phyloP scores from a whole-genome alignment of 2,888 invertebrate genomes.

The Ormyrus nitidulus region DNA sequence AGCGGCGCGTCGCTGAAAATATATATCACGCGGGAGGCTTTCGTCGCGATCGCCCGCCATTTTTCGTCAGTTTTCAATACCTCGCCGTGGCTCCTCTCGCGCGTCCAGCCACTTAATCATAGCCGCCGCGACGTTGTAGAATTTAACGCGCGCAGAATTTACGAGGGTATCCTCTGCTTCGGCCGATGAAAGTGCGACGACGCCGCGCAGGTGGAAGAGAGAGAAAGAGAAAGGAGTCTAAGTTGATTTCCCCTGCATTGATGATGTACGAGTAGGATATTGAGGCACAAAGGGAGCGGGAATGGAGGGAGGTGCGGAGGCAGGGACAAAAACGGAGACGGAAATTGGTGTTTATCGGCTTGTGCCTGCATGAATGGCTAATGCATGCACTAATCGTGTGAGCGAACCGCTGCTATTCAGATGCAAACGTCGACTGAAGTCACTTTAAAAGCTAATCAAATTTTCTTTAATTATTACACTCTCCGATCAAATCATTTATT shows the following conservation, averaged over 20 bases:
- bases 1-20: not conserved
- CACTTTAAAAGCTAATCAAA: too few relatives aligned
- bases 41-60: not conserved
- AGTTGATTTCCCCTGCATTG: conserved; percentile 40
- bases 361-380: not conserved
- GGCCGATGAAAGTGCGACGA: conserved; percentile 42
- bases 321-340: not conserved
- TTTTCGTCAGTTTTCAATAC: conserved; percentile 41
- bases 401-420: too few relatives aligned
- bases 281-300: not conserved
- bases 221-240: conserved; percentile 22
- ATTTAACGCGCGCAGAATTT: conserved; percentile 48
- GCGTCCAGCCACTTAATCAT: conserved; percentile 24
- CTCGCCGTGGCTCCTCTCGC: conserved; percentile 4
- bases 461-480: too few relatives aligned
- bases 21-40: not conserved
- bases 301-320: conserved; percentile 7
- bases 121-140: conserved; percentile 19
- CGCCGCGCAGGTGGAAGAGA: conserved; percentile 12
- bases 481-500: too few relatives aligned
- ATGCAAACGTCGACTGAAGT: too few relatives aligned
- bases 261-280: not conserved
- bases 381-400: not conserved
- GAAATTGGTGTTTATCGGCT: not conserved
- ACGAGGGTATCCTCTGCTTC: conserved; percentile 23